These are phyloP conservation scores for Megastigmus dorsalis DNA, from an alignment of 2,888 invertebrate genomes.

Conservation along the genomic window DNA sequence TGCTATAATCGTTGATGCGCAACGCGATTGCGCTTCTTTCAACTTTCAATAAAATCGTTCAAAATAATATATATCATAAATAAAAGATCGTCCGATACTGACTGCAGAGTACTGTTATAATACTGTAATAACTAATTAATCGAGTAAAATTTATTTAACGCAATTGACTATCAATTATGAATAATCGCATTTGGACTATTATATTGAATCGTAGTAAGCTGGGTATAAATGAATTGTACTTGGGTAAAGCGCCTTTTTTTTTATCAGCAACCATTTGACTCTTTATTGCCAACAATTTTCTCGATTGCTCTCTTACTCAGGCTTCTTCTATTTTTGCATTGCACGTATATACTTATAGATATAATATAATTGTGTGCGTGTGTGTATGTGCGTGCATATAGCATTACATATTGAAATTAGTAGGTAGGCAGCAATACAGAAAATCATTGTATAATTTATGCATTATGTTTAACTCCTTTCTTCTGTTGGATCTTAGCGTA, in stretches of 20 bases:
- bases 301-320: slow-evolving; percentile 8
- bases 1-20: too few relatives aligned
- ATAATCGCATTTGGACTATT: not conserved
- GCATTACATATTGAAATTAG: slow-evolving; percentile 14
- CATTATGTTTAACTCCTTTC: slow-evolving; percentile 1
- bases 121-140: not conserved
- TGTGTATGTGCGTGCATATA: not conserved
- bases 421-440: slow-evolving; percentile 11
- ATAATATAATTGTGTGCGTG: too few relatives aligned
- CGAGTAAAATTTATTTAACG: slow-evolving; percentile 3
- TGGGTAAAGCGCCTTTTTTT: slow-evolving; percentile 31
- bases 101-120: too few relatives aligned
- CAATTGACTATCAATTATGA: slow-evolving; percentile 27
- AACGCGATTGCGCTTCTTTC: too few relatives aligned
- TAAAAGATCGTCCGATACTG: too few relatives aligned
- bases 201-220: not conserved
- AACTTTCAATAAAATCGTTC: too few relatives aligned
- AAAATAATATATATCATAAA: too few relatives aligned
- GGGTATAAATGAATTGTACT: not conserved
- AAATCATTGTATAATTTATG: slow-evolving; percentile 33
- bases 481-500: slow-evolving; percentile 9
- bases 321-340: slow-evolving; percentile 6
- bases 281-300: slow-evolving; percentile 32
- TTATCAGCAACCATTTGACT: slow-evolving; percentile 20
- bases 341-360: too few relatives aligned